Evolutionary conservation across 2,113 vertebrate genomes (phyloP), one percentile per base, ranked within the genome.

Genomic region (Apeltes quadracus): DNA sequence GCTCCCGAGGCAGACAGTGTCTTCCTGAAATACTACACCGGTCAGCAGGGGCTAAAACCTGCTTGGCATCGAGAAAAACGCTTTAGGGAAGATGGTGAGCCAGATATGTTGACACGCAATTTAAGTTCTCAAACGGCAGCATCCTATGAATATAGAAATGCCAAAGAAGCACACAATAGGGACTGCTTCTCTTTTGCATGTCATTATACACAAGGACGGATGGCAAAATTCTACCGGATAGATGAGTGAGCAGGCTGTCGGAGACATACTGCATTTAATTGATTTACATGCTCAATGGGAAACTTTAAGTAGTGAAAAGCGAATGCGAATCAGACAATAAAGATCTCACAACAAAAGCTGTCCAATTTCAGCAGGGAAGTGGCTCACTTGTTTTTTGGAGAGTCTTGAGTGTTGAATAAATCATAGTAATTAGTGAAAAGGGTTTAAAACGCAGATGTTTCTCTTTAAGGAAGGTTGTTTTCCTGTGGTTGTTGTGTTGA

Each of bases 21-120:
- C 82, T 75, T 90, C 61, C 82, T 85, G 74, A 76, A 81, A 58
- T 85, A 80, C 74, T 71, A 67, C 87, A 85, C 75, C 61, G 90
- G 88, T 89, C 88, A 88, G 82, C 82, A 55, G 79, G 78, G 75
- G 90, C 82, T 84, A 79, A 81, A 88, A 77, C 83, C 76, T 63
- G 72, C 82, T 86, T 85, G 87, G 81, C 88, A 84, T 58, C 66
- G 64, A 87, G 76, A 85, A 77, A 79, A 81, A 58, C 0, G 27
- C 85, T 82, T 77, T 25, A n/a, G 84, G 88, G 82, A 79, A 87
- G 84, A 85, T 78, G 32, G 82, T 81, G 84, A 82, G 73, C 27
- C 29, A 76, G 58, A 80, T 78, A 39, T 82, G 82, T 75, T 80
- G 86, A 87, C 77, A 80, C 72, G 61, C 58, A 61, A 76, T 86